A percentile compares a stretch with the other conserved stretches of the same genome.
Evolutionary conservation across 2,113 vertebrate genomes (phyloP).

Genomic region (Antennarius striatus): DNA sequence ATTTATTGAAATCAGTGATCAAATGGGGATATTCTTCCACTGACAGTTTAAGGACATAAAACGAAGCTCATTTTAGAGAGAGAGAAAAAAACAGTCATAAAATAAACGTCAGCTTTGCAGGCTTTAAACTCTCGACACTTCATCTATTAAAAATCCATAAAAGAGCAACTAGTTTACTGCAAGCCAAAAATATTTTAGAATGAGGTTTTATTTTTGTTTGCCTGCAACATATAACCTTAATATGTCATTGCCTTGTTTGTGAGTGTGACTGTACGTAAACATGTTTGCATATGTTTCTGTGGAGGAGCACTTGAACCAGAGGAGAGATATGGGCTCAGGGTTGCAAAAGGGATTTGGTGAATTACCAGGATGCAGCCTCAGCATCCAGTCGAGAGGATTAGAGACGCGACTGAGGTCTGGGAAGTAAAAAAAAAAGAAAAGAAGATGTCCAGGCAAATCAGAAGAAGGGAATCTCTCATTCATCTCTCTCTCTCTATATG

Average conservation of each 20-base stretch:
- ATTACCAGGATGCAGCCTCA: conserved; percentile 74
- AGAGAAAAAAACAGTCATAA: conserved; percentile 2
- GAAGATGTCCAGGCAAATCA: conserved; percentile 57
- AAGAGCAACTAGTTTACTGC: neutral
- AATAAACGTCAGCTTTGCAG: conserved; percentile 16
- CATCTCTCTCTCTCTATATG: conserved; percentile 13
- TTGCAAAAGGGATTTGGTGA: conserved; percentile 73
- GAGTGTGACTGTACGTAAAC: neutral
- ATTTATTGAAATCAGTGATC: conserved; percentile 56
- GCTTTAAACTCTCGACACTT: conserved; percentile 19
- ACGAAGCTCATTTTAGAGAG: conserved; percentile 29
- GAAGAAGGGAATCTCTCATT: conserved; percentile 45
- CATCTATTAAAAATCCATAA: neutral
- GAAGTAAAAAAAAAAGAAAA: conserved; percentile 30
- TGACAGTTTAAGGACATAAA: conserved; percentile 43
- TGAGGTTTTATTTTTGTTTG: neutral
- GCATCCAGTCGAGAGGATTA: conserved; percentile 78
- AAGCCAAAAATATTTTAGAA: neutral
- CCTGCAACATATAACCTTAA: neutral
- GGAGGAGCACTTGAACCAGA: conserved; percentile 64
- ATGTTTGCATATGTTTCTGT: conserved; percentile 40
- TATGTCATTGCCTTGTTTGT: conserved; percentile 4
- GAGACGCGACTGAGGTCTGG: conserved; percentile 50
- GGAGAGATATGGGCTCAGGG: conserved; percentile 59
- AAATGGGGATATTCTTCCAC: conserved; percentile 37